phyloP scores from a whole-genome alignment of 2,797 vertebrate species.

The Sparidentex hasta region DNA sequence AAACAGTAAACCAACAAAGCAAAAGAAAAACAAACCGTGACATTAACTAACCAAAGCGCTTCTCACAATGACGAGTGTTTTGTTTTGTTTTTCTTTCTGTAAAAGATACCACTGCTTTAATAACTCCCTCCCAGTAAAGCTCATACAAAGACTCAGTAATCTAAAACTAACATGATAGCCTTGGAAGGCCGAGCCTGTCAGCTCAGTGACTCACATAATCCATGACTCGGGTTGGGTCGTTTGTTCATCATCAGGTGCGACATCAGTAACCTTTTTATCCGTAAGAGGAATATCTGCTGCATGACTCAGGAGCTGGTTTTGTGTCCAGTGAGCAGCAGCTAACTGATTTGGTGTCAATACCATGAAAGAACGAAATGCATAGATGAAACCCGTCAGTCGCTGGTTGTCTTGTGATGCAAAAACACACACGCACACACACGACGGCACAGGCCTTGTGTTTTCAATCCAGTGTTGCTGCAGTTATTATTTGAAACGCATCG shows the following conservation, averaged over 20 bases:
- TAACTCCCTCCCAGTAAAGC: not conserved
- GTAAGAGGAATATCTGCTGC: slow-evolving; percentile 9
- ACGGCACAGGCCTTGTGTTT: not conserved
- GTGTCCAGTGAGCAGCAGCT: not conserved
- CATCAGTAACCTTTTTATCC: not conserved
- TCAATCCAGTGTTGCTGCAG: not conserved
- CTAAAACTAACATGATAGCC: slow-evolving; percentile 14
- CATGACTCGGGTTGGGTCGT: slow-evolving; percentile 16
- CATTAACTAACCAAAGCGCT: too few relatives aligned
- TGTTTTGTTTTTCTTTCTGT: too few relatives aligned
- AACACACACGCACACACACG: not conserved
- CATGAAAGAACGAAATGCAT: not conserved
- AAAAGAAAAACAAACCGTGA: too few relatives aligned
- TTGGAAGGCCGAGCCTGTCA: slow-evolving; percentile 6
- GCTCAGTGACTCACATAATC: slow-evolving; percentile 58
- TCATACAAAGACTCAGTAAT: slow-evolving; percentile 12
- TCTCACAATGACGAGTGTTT: too few relatives aligned
- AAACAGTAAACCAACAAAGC: too few relatives aligned
- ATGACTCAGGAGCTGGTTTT: slow-evolving; percentile 53
- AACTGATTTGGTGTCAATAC: slow-evolving; percentile 1
- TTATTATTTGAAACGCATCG: not conserved
- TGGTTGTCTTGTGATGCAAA: not conserved
- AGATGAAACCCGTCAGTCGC: not conserved
- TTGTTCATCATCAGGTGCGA: slow-evolving; percentile 48
- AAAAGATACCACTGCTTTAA: too few relatives aligned